Percentiles rank a stretch among this genome's conserved stretches.
phyloP scores from a whole-genome alignment of 2,888 invertebrate species.

The Calliopum simillimum region DNA sequence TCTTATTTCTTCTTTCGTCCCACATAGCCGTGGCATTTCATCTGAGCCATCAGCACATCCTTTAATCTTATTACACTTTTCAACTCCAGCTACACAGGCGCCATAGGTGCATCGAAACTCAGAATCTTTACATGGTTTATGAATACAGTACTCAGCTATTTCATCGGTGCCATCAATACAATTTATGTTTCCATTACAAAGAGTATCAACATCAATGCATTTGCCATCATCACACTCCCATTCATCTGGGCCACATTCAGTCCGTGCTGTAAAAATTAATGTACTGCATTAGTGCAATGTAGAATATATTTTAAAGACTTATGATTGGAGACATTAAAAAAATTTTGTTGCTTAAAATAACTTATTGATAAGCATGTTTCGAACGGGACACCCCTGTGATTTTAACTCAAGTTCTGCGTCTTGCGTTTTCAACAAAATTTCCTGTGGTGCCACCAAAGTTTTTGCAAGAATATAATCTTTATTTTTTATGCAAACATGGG shows the following conservation, averaged over 20 bases:
- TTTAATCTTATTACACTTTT: slow-evolving; percentile 53
- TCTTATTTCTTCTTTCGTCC: not conserved
- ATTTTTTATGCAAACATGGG: too few relatives aligned
- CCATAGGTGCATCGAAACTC: slow-evolving; percentile 58
- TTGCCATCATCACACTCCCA: slow-evolving; percentile 56
- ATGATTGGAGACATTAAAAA: too few relatives aligned
- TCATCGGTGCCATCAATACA: slow-evolving; percentile 50
- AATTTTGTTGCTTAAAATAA: too few relatives aligned
- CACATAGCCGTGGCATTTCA: slow-evolving; percentile 50
- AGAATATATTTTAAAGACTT: too few relatives aligned
- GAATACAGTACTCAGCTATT: slow-evolving; percentile 37
- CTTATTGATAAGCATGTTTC: too few relatives aligned
- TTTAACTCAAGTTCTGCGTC: too few relatives aligned
- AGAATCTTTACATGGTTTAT: slow-evolving; percentile 47
- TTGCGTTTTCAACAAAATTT: too few relatives aligned
- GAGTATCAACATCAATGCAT: slow-evolving; percentile 53
- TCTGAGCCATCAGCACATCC: slow-evolving; percentile 58
- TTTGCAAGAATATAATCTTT: too few relatives aligned
- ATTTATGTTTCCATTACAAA: slow-evolving; percentile 47
- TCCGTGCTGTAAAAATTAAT: not conserved
- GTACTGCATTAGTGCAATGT: too few relatives aligned
- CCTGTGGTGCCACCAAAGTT: too few relatives aligned
- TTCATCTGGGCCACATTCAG: slow-evolving; percentile 31
- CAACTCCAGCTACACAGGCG: slow-evolving; percentile 49
- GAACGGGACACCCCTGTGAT: too few relatives aligned